phyloP scores from a whole-genome alignment of 2,797 vertebrate species.

The Poecilia gillii region DNA sequence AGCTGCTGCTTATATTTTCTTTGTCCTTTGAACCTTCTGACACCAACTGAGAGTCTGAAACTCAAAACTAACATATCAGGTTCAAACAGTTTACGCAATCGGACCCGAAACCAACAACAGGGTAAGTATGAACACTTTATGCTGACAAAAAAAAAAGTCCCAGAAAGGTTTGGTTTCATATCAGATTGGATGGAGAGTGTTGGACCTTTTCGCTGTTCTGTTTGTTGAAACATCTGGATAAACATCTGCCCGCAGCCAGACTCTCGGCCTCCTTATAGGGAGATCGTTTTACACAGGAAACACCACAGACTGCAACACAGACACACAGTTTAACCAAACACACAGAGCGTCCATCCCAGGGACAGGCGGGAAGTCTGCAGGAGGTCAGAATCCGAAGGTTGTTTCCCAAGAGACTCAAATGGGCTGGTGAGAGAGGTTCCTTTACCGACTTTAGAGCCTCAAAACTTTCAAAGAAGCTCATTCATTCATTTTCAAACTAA shows the following conservation, averaged over 20 bases:
- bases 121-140: neutral
- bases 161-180: slow-evolving; percentile 2
- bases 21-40: neutral
- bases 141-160: neutral
- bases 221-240: slow-evolving; percentile 52
- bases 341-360: neutral
- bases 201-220: slow-evolving; percentile 18
- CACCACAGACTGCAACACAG: slow-evolving; percentile 35
- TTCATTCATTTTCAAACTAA: neutral
- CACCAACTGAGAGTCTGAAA: neutral
- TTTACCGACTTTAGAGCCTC: neutral
- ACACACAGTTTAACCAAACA: slow-evolving; percentile 4
- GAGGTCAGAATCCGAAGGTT: neutral
- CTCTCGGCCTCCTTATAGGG: slow-evolving; percentile 46
- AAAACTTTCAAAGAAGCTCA: neutral
- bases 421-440: neutral
- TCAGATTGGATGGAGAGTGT: slow-evolving; percentile 7
- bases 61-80: neutral
- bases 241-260: slow-evolving; percentile 44
- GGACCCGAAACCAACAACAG: neutral
- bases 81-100: slow-evolving; percentile 1
- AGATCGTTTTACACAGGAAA: slow-evolving; percentile 52
- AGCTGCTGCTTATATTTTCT: neutral
- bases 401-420: neutral
- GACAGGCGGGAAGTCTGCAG: slow-evolving; percentile 3